These are phyloP conservation scores for Brachypalpus laphriformis DNA, from an alignment of 2,888 invertebrate species.

Conservation along the genomic window DNA sequence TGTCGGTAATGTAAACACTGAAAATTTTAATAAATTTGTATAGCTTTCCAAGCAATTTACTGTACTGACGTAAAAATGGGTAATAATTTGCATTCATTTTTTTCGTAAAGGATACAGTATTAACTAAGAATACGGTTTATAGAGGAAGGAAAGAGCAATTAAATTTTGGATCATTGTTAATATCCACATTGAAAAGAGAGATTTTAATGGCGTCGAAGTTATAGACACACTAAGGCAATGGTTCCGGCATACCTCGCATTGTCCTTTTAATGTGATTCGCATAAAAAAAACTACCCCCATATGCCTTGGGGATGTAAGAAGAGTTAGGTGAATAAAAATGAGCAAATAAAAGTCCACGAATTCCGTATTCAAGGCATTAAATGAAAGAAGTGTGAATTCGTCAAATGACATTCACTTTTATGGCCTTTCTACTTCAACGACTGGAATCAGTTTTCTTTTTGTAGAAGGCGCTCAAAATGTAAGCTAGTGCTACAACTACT, in stretches of 20 bases:
- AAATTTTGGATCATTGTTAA: background rate
- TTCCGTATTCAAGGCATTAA: no score
- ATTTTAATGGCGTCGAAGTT: background rate
- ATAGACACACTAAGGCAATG: background rate
- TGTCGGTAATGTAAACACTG: background rate
- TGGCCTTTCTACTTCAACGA: no score
- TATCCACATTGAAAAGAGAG: background rate
- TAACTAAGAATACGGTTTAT: background rate
- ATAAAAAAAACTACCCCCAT: background rate
- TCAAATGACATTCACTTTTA: no score
- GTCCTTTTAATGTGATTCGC: background rate
- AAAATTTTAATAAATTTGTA: background rate
- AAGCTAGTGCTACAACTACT: no score
- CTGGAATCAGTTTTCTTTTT: no score
- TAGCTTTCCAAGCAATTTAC: background rate
- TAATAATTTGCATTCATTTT: background rate
- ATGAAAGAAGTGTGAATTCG: no score
- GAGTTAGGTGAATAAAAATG: background rate
- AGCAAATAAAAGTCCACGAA: background rate
- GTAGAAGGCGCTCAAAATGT: no score
- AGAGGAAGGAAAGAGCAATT: background rate
- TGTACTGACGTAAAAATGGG: background rate
- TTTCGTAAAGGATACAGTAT: background rate
- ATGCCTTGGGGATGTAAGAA: background rate
- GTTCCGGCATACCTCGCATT: background rate